A percentile compares a stretch with the other conserved stretches of the same genome.
Conservation (phyloP, 1,140 invertebrate species). For the Macrobrachium nipponense region DNA sequence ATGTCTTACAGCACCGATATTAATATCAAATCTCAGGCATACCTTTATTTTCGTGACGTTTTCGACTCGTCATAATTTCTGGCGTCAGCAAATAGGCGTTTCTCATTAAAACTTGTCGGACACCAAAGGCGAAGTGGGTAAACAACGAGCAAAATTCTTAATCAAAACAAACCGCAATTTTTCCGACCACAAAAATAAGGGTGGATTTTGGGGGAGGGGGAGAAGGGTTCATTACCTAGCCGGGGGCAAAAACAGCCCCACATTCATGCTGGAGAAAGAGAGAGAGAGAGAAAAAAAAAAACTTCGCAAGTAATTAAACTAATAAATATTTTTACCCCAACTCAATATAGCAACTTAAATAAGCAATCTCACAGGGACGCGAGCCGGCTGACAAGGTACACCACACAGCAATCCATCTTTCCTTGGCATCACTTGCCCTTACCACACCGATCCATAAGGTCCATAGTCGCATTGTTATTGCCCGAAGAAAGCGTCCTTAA, state of each 20-base stretch:
- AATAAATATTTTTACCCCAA: conserved; percentile 48
- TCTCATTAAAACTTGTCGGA: no score
- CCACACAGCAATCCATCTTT: conserved; percentile 35
- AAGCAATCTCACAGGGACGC: conserved; percentile 42
- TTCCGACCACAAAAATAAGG: no score
- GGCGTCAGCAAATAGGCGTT: no score
- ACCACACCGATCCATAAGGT: not conserved
- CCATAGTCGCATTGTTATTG: conserved; percentile 10
- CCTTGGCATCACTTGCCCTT: not conserved
- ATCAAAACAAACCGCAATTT: no score
- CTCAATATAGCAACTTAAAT: conserved; percentile 56
- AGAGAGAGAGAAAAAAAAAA: conserved; percentile 24
- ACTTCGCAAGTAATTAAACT: conserved; percentile 54
- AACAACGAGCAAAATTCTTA: no score
- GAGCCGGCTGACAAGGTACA: conserved; percentile 37
- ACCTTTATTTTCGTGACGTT: no score
- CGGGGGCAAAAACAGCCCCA: not conserved
- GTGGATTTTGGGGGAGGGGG: no score
- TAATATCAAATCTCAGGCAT: no score
- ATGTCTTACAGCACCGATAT: no score
- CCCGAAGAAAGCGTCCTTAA: not conserved
- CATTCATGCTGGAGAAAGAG: conserved; percentile 8
- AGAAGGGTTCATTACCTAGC: no score
- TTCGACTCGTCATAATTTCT: no score
- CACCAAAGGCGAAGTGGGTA: no score